phyloP scores from a whole-genome alignment of 1,140 invertebrate genomes.

The Oncopeltus fasciatus region DNA sequence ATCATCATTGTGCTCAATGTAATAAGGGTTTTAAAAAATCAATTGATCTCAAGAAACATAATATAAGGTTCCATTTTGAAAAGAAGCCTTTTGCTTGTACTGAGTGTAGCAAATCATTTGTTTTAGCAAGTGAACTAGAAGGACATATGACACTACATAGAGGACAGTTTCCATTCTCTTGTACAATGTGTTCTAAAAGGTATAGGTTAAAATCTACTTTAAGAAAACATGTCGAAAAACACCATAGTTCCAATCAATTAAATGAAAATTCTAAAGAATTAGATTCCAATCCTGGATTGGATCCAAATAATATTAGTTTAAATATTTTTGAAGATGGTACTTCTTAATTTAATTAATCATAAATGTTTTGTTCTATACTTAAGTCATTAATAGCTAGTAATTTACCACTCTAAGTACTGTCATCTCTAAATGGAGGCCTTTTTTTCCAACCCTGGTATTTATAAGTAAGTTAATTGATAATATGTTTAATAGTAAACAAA shows the following conservation, averaged over 20 bases:
- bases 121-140: background rate
- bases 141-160: background rate
- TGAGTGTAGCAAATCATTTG: background rate
- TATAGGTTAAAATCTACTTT: background rate
- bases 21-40: conserved; percentile 10
- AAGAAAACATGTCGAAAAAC: background rate
- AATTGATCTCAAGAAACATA: background rate
- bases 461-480: too few species aligned
- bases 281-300: background rate
- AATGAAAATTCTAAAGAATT: too few species aligned
- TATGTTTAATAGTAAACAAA: too few species aligned
- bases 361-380: background rate
- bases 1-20: background rate
- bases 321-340: background rate
- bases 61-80: background rate
- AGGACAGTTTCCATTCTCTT: background rate
- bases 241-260: too few species aligned
- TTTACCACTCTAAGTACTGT: too few species aligned
- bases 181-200: background rate
- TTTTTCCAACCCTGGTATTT: too few species aligned
- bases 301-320: background rate
- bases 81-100: background rate
- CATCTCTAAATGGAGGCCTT: too few species aligned
- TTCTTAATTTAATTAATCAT: background rate
- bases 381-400: too few species aligned